Evolutionary conservation across 2,797 vertebrate species (phyloP).

Genomic region (Betta splendens): DNA sequence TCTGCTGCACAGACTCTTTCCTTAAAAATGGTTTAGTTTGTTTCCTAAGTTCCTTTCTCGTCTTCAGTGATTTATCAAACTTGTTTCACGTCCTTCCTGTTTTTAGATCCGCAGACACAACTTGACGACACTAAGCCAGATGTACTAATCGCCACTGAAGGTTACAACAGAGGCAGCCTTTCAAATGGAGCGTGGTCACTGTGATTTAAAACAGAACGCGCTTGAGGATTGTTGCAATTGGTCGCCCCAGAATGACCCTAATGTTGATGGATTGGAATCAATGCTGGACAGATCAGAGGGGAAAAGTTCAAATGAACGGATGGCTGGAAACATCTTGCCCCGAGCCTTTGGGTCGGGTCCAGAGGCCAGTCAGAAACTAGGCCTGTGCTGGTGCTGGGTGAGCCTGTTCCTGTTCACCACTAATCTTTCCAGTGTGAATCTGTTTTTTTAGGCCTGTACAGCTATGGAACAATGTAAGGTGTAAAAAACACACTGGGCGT

Average conservation of each 20-base stretch:
- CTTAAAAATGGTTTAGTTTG: too few relatives aligned
- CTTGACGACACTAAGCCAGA: too few relatives aligned
- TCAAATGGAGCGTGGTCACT: conserved; percentile 6
- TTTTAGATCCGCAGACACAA: too few relatives aligned
- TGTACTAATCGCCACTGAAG: too few relatives aligned
- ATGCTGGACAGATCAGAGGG: conserved; percentile 33
- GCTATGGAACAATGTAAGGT: not conserved
- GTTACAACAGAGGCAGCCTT: not conserved
- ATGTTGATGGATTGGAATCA: conserved; percentile 41
- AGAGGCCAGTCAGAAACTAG: not conserved
- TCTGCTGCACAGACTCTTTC: too few relatives aligned
- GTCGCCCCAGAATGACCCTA: conserved; percentile 12
- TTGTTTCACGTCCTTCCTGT: too few relatives aligned
- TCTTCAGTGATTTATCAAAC: too few relatives aligned
- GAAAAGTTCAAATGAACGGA: conserved; percentile 9
- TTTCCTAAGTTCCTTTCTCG: too few relatives aligned
- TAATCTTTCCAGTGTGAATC: not conserved
- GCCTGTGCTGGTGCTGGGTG: not conserved
- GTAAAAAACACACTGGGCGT: too few relatives aligned
- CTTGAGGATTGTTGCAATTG: conserved; percentile 7
- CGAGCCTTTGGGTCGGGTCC: not conserved
- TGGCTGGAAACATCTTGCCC: not conserved
- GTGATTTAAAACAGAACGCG: conserved; percentile 11
- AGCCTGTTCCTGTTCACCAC: not conserved
- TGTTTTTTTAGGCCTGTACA: not conserved